A percentile compares a stretch with the other conserved stretches of the same genome.
Evolutionary conservation across 2,113 vertebrate species (phyloP).

Genomic region (Heterotis niloticus): DNA sequence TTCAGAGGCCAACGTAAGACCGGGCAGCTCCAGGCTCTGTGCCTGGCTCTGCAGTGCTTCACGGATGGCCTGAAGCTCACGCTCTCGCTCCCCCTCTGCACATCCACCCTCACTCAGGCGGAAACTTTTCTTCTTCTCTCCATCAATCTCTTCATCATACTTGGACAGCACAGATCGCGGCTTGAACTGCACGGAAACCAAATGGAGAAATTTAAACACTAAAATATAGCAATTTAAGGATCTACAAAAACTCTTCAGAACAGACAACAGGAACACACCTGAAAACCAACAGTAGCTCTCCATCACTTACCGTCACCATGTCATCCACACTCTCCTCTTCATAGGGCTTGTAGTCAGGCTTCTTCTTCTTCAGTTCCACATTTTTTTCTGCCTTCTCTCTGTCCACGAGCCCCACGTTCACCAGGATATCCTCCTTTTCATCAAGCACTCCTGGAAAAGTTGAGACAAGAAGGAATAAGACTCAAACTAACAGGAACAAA

Average conservation of each 20-base stretch:
- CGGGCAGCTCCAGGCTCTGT: constrained; percentile 69
- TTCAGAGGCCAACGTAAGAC: constrained; percentile 71
- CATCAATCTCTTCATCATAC: constrained; percentile 85
- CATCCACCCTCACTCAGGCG: constrained; percentile 66
- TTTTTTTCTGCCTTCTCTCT: constrained; percentile 82
- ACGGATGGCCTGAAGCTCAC: constrained; percentile 75
- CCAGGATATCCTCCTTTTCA: constrained; percentile 75
- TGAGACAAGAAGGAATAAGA: neutral
- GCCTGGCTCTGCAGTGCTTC: constrained; percentile 71
- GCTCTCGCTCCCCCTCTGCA: constrained; percentile 71
- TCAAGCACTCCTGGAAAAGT: constrained; percentile 65
- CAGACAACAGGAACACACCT: neutral
- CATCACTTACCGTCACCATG: constrained; percentile 59
- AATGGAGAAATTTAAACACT: too few species aligned
- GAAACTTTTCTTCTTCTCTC: constrained; percentile 81
- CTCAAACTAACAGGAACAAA: neutral
- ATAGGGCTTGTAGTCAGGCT: constrained; percentile 80
- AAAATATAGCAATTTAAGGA: neutral
- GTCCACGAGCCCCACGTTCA: constrained; percentile 80
- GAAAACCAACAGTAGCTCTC: neutral
- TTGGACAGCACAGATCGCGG: constrained; percentile 72
- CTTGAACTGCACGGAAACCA: constrained; percentile 59
- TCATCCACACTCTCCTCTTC: constrained; percentile 80
- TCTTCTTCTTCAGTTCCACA: constrained; percentile 82
- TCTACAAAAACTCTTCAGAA: neutral